Evolutionary conservation across 2,113 vertebrate species (phyloP), one percentile per base, ranked within the genome.

Genomic region (Saccopteryx bilineata): DNA sequence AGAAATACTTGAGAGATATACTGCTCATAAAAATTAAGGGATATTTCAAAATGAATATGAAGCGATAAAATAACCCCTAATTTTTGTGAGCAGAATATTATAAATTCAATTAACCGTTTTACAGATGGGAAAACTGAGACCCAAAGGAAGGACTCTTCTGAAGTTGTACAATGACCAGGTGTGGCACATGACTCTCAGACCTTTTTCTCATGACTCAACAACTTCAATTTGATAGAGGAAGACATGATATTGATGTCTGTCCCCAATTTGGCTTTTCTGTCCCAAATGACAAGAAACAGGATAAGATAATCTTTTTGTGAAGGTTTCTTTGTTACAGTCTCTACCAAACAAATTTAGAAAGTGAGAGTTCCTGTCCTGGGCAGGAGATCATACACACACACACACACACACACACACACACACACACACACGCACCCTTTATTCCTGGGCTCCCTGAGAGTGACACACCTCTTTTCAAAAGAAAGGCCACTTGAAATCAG

Each of bases 341-440:
- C 83, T 56, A 60, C 5, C 71, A 74, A 93, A 46, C 24, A 96
- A 93, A 92, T 72, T 82, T 68, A 66, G 61, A 82, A 86, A 94
- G 4, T 74, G 18, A 58, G 75, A 61, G 33, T 31, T 84, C 31
- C 24, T 50, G 15, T 81, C 13, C 54, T 75, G 21, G 5, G 24
- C 10, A 52, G 56, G 33, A 15, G 26, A 13, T 28, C 65, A 3
- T n/a, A 71, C 14, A 4, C 6, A 7, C 19, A 69, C 26, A 58
- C 58, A 48, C 56, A 33, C 28, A 31, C 71, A 56, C 12, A 3
- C 28, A 13, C 13, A 52, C 5, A 23, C 74, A 75, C n/a, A 39
- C 46, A 33, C 31, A 31, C 23, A 17, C 14, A 21, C 63, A 48
- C 66, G 75, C 31, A 50, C 52, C 0, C 2, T 61, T 66, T 94